Evolutionary conservation across 1,140 invertebrate species (phyloP).

Genomic region (Brachionus plicatilis): DNA sequence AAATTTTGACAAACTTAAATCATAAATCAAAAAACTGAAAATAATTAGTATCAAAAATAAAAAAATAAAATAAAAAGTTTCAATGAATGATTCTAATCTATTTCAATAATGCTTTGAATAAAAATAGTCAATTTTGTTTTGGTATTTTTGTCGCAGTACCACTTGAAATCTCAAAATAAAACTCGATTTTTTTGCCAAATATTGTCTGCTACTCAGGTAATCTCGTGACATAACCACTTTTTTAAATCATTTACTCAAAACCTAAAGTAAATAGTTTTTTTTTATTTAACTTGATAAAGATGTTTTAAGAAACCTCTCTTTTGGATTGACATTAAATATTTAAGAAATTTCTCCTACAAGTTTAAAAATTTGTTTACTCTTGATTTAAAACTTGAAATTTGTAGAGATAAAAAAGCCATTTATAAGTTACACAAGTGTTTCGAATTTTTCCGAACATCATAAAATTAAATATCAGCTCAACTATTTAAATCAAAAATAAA

Average conservation of each 20-base stretch:
- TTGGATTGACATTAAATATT: background rate
- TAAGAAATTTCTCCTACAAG: background rate
- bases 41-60: no score
- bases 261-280: background rate
- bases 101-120: background rate
- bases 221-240: background rate
- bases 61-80: background rate
- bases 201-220: background rate
- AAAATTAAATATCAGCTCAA: background rate
- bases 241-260: background rate
- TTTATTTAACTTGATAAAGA: background rate
- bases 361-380: background rate
- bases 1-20: no score
- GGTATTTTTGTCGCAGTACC: background rate
- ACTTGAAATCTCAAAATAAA: background rate
- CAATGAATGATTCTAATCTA: no score
- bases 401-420: background rate
- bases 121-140: background rate
- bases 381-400: background rate
- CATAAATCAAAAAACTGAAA: no score
- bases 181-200: background rate
- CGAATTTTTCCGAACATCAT: background rate
- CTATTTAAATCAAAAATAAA: background rate
- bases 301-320: background rate
- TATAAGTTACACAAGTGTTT: background rate